Evolutionary conservation across 2,113 vertebrate genomes (phyloP), one percentile per base, ranked within the genome.

Genomic region (Panthera tigris): DNA sequence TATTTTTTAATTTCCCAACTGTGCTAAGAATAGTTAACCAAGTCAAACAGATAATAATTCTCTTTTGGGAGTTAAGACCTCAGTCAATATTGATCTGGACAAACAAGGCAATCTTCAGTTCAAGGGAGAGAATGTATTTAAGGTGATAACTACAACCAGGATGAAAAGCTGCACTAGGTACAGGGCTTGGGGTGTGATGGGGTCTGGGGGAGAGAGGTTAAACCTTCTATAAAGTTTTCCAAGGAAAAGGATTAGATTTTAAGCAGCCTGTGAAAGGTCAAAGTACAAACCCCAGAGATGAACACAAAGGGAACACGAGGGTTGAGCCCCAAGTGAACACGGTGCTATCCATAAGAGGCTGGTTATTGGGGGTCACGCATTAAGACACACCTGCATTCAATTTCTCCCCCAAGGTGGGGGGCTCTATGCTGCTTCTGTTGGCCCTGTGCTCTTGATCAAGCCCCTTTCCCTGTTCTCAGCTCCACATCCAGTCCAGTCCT

Each of bases 241-340:
- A 65, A 12, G 18, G 73, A 69, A n/a, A 92, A 84, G 48, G 36
- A 6, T 41, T 65, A 29, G 39, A 79, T 80, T 86, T 88, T 79
- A 96, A 94, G 27, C 52, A 61, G 61, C 73, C 52, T 12, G 39
- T 80, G 76, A 89, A 94, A 93, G 57, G 83, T 71, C 89, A 76
- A 76, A 89, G 80, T 85, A 90, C 18, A 66, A 88, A 83, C n/a
- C 25, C 21, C 55, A 86, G 83, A 85, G 85, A 86, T 25, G 63
- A 61, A 90, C 29, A 25, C 21, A 45, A 86, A 80, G 63, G 80
- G 65, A 71, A 74, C 15, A 8, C 36, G 9, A 36, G 25, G 18
- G 23, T 39, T 52, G 45, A 85, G 41, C 15, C 14, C 36, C 25
- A 91, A 68, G 31, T 45, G 65, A 55, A 90, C 29, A 76, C 39